phyloP scores from a whole-genome alignment of 2,113 vertebrate genomes.

The Gopherus flavomarginatus region DNA sequence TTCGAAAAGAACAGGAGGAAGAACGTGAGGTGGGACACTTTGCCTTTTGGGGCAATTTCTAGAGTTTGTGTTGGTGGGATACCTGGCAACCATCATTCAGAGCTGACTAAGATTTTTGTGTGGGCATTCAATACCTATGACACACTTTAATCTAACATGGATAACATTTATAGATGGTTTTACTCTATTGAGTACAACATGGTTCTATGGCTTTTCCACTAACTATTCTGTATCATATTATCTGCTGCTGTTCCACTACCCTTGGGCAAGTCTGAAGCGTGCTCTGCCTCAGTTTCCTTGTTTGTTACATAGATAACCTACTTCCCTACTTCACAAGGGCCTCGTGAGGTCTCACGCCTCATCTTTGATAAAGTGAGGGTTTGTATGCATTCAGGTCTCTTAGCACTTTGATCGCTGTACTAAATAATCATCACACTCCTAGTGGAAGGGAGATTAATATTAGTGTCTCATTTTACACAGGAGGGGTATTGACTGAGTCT shows the following conservation, averaged over 20 bases:
- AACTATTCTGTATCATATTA: not conserved
- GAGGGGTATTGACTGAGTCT: not conserved
- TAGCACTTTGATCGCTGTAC: not conserved
- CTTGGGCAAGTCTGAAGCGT: not conserved
- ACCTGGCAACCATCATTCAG: not conserved
- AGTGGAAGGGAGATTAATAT: not conserved
- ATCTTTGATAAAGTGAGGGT: not conserved
- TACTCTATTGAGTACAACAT: not conserved
- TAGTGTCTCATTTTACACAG: not conserved
- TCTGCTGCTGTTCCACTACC: not conserved
- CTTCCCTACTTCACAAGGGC: not conserved
- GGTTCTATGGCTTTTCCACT: not conserved
- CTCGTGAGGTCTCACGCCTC: not conserved
- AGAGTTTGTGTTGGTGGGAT: not conserved
- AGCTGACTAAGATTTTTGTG: not conserved
- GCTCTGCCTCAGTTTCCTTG: not conserved
- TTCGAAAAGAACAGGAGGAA: conserved; percentile 95
- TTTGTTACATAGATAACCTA: not conserved
- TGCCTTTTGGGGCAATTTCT: not conserved
- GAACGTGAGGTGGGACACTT: conserved; percentile 91
- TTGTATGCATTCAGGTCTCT: not conserved
- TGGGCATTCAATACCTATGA: not conserved
- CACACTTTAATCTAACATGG: not conserved
- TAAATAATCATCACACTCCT: not conserved
- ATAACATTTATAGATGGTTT: not conserved